Percentiles rank a stretch among this genome's conserved stretches.
These are phyloP conservation scores for Perognathus longimembris DNA, from an alignment of 2,113 vertebrate genomes.

Conservation along the genomic window DNA sequence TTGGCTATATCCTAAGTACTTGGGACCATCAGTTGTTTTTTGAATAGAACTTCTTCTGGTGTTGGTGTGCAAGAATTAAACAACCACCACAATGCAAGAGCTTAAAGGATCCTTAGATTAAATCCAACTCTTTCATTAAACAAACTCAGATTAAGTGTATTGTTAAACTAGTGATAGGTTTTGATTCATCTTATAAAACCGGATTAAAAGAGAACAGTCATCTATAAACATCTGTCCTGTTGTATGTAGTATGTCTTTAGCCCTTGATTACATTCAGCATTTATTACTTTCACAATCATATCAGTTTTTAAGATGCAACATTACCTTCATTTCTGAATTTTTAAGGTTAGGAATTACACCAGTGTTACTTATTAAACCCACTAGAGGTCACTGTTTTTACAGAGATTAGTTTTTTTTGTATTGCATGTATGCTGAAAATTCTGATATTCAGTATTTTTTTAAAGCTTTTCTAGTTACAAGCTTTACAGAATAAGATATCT, in stretches of 20 bases:
- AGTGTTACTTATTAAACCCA: slow-evolving; percentile 60
- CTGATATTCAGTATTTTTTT: slow-evolving; percentile 32
- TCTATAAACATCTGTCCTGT: background rate
- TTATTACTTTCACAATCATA: background rate
- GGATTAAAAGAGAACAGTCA: background rate
- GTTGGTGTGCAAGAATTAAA: slow-evolving; percentile 23
- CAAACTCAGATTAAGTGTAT: slow-evolving; percentile 24
- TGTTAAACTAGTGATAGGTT: background rate
- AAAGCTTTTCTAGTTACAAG: slow-evolving; percentile 8
- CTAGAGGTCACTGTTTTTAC: slow-evolving; percentile 77
- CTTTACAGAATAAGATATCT: slow-evolving; percentile 26
- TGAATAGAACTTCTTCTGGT: slow-evolving; percentile 42
- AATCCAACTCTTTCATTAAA: background rate
- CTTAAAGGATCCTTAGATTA: background rate
- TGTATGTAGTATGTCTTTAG: background rate
- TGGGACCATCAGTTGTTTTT: slow-evolving; percentile 1
- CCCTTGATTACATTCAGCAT: background rate
- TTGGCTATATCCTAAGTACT: slow-evolving; percentile 1
- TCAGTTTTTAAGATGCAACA: background rate
- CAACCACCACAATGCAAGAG: slow-evolving; percentile 7
- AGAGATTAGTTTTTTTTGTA: background rate
- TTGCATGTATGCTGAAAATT: slow-evolving; percentile 15
- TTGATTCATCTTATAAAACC: background rate
- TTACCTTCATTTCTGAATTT: slow-evolving; percentile 47
- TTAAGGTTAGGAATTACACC: background rate